Percentiles rank a stretch among this genome's conserved stretches.
These are phyloP conservation scores for Orthosia gracilis DNA, from an alignment of 2,888 invertebrate genomes.

Conservation along the genomic window DNA sequence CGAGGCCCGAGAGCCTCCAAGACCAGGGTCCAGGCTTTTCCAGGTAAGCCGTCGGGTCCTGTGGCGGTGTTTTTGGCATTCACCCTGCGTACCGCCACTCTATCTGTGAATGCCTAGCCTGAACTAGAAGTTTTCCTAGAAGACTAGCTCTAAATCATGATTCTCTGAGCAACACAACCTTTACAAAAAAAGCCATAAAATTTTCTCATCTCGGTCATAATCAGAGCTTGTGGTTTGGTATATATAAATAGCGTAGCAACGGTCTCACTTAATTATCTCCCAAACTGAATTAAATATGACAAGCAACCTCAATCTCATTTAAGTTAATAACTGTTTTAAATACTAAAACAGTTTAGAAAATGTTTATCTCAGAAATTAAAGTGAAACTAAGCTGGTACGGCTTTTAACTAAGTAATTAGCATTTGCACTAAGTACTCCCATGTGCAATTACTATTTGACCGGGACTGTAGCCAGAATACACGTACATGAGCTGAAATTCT, in stretches of 20 bases:
- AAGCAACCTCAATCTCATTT: slow-evolving; percentile 7
- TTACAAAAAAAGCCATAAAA: too few species aligned
- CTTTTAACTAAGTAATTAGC: slow-evolving; percentile 40
- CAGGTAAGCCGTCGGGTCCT: too few species aligned
- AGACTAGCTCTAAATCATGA: neutral
- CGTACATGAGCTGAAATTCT: slow-evolving; percentile 18
- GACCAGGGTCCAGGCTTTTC: too few species aligned
- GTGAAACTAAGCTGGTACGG: neutral
- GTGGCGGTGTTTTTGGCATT: too few species aligned
- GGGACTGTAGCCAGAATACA: slow-evolving; percentile 5
- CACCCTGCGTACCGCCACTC: too few species aligned
- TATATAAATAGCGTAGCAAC: neutral
- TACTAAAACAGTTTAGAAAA: slow-evolving; percentile 13
- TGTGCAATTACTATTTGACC: slow-evolving; percentile 21
- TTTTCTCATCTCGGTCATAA: too few species aligned
- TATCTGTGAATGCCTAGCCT: too few species aligned
- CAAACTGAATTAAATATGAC: neutral
- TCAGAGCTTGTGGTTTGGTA: neutral
- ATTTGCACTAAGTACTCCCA: slow-evolving; percentile 21
- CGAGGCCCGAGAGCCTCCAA: too few species aligned
- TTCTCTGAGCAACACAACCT: too few species aligned
- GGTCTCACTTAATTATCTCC: slow-evolving; percentile 5
- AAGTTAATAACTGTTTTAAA: slow-evolving; percentile 26
- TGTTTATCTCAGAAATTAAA: slow-evolving; percentile 16
- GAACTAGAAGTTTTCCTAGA: neutral